Conservation (phyloP, 1,140 invertebrate species). For the Cephus cinctus region DNA sequence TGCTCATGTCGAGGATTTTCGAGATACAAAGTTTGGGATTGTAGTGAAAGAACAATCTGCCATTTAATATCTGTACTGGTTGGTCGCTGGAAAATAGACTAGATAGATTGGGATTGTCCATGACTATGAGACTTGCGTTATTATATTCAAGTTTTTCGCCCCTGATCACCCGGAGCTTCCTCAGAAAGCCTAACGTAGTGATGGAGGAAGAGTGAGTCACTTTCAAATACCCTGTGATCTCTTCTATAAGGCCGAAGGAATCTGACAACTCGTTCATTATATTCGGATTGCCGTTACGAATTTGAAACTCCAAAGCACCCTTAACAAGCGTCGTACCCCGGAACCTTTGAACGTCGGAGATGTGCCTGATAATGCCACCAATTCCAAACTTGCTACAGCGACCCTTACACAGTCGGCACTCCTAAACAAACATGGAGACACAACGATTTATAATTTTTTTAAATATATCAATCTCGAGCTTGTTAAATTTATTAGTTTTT, state of each 20-base stretch:
- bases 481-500: too few relatives aligned
- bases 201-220: slow-evolving; percentile 63
- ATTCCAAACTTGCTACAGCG: slow-evolving; percentile 46
- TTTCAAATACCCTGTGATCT: slow-evolving; percentile 62
- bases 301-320: slow-evolving; percentile 63
- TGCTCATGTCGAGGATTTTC: slow-evolving; percentile 64
- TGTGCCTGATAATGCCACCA: slow-evolving; percentile 39
- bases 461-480: slow-evolving; percentile 1
- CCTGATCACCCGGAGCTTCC: slow-evolving; percentile 58
- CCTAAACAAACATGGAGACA: background rate
- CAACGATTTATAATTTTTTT: slow-evolving; percentile 1
- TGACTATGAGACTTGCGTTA: slow-evolving; percentile 57
- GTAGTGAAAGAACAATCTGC: slow-evolving; percentile 69
- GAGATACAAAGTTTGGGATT: slow-evolving; percentile 74
- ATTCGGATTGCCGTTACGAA: slow-evolving; percentile 57
- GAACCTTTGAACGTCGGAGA: slow-evolving; percentile 38
- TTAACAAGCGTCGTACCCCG: slow-evolving; percentile 62
- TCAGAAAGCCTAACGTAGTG: slow-evolving; percentile 63
- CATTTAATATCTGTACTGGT: slow-evolving; percentile 60
- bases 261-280: slow-evolving; percentile 60
- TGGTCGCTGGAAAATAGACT: slow-evolving; percentile 29
- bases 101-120: slow-evolving; percentile 51
- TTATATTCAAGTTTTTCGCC: slow-evolving; percentile 55
- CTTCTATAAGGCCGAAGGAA: slow-evolving; percentile 61
- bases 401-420: slow-evolving; percentile 29